These are phyloP conservation scores for Gymnarchus niloticus DNA, from an alignment of 2,113 vertebrate genomes.

Conservation along the genomic window DNA sequence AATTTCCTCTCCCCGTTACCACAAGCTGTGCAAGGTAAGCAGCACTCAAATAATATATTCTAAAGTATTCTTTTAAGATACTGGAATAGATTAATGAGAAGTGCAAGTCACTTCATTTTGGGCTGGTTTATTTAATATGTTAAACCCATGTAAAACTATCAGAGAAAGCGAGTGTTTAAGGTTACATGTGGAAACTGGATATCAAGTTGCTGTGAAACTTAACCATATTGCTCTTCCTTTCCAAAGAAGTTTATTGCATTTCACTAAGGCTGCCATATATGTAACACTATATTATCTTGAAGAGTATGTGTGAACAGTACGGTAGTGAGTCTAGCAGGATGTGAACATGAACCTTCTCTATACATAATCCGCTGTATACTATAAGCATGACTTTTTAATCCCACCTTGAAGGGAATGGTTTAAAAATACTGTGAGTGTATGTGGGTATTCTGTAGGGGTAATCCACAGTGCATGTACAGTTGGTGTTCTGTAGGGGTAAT, in stretches of 20 bases:
- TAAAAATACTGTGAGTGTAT: neutral
- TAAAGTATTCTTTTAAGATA: neutral
- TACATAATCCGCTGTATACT: neutral
- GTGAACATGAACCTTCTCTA: neutral
- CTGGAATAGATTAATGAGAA: neutral
- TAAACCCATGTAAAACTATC: too few relatives aligned
- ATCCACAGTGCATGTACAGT: neutral
- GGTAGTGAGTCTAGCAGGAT: neutral
- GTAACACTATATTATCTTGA: neutral
- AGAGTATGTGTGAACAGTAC: neutral
- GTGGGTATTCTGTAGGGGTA: neutral
- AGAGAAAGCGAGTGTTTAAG: neutral
- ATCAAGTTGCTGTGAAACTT: neutral
- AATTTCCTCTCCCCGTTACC: conserved; percentile 77
- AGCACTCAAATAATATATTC: too few relatives aligned
- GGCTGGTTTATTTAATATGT: neutral
- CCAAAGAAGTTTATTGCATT: neutral
- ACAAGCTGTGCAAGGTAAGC: conserved; percentile 84
- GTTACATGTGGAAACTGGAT: neutral
- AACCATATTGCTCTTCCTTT: neutral
- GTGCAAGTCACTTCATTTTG: neutral
- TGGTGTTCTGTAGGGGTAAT: neutral
- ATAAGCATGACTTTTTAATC: neutral
- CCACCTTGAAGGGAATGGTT: too few relatives aligned
- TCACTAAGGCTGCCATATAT: neutral